Conservation (phyloP, 2,797 vertebrate genomes). For the Pteronotus mesoamericanus region DNA sequence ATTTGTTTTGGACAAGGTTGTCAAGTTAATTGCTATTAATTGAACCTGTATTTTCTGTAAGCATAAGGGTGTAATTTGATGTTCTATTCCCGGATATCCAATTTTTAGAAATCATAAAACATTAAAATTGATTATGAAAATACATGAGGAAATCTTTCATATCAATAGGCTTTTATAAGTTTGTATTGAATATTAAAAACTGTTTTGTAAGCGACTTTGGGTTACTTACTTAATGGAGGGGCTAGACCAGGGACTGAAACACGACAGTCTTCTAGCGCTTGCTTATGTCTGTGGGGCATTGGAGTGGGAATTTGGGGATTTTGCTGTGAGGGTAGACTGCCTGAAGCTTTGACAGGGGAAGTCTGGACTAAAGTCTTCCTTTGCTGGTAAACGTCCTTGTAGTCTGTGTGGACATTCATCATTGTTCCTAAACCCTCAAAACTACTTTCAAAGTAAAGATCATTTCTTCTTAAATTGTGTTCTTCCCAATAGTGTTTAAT, state of each 20-base stretch:
- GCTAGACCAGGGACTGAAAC: background rate
- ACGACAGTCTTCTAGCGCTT: background rate
- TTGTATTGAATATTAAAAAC: background rate
- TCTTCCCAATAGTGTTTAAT: background rate
- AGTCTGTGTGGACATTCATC: background rate
- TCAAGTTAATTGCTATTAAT: background rate
- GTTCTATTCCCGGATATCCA: background rate
- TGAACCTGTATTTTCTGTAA: conserved; percentile 24
- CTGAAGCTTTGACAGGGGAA: background rate
- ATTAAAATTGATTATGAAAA: conserved; percentile 29
- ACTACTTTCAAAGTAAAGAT: background rate
- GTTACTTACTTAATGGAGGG: background rate
- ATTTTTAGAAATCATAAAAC: background rate
- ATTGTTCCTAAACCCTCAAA: background rate
- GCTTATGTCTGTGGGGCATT: too few relatives aligned
- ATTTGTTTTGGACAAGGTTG: background rate
- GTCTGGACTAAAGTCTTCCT: background rate
- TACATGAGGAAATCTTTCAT: background rate
- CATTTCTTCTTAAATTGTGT: background rate
- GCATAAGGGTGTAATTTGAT: background rate
- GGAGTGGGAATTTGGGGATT: background rate
- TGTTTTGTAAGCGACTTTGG: background rate
- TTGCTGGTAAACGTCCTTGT: background rate
- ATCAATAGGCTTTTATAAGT: background rate
- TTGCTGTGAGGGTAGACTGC: background rate